These are phyloP conservation scores for Penaeus vannamei DNA, from an alignment of 1,140 invertebrate genomes.

Conservation along the genomic window DNA sequence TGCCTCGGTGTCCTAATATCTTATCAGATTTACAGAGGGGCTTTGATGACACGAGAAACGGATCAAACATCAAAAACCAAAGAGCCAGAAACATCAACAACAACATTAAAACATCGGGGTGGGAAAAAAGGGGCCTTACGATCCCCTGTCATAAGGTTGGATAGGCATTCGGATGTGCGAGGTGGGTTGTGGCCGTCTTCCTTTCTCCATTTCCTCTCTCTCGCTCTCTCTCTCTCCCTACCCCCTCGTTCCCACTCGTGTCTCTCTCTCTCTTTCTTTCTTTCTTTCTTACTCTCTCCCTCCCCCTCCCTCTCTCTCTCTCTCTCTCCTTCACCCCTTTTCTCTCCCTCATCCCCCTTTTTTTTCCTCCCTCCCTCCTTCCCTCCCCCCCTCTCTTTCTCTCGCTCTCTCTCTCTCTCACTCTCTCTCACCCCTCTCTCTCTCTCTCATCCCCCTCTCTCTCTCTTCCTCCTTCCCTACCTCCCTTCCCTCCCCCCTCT, in stretches of 20 bases:
- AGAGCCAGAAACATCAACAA: slow-evolving; percentile 37
- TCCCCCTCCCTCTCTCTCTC: not conserved
- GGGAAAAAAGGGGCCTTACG: too few relatives aligned
- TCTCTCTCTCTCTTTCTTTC: not conserved
- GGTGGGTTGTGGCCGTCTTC: not conserved
- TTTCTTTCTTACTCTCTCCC: not conserved
- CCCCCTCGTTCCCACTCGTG: slow-evolving; percentile 3
- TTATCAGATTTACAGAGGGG: slow-evolving; percentile 46
- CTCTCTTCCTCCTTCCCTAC: not conserved
- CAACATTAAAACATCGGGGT: not conserved
- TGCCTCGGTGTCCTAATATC: slow-evolving; percentile 10
- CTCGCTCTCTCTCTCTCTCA: not conserved
- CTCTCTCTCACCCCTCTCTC: not conserved
- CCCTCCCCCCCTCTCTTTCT: not conserved
- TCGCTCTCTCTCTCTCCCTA: not conserved
- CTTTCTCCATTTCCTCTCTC: not conserved
- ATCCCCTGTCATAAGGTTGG: not conserved
- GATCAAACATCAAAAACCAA: slow-evolving; percentile 57
- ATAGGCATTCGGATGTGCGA: slow-evolving; percentile 9
- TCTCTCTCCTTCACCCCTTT: not conserved
- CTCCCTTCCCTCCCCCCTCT: not conserved
- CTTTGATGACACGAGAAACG: slow-evolving; percentile 47
- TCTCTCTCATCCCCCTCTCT: not conserved
- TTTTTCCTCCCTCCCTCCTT: not conserved
- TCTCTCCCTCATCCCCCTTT: not conserved